Evolutionary conservation across 1,140 invertebrate genomes (phyloP).

Genomic region (Campoletis sonorensis): DNA sequence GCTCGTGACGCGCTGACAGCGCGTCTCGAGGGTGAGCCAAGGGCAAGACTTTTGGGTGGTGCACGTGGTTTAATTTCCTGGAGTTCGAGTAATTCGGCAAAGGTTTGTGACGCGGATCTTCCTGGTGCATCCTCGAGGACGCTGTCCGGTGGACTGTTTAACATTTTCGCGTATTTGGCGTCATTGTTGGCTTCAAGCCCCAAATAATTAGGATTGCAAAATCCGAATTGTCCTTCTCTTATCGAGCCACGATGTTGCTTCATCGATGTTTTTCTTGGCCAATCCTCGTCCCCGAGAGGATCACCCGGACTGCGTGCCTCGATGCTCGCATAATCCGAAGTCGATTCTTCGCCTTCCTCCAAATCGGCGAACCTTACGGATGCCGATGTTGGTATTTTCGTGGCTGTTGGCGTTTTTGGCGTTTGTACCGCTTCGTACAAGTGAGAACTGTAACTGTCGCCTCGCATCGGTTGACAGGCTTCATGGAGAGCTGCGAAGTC

Average conservation of each 20-base stretch:
- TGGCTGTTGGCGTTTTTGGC: slow-evolving; percentile 78
- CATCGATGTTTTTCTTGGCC: slow-evolving; percentile 70
- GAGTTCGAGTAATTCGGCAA: slow-evolving; percentile 71
- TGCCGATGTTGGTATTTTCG: slow-evolving; percentile 81
- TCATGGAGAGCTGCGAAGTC: slow-evolving; percentile 75
- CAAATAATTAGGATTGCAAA: slow-evolving; percentile 86
- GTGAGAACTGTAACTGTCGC: slow-evolving; percentile 80
- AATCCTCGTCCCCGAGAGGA: slow-evolving; percentile 75
- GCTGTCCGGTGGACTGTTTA: slow-evolving; percentile 78
- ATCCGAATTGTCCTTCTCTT: slow-evolving; percentile 79
- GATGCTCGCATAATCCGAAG: slow-evolving; percentile 87
- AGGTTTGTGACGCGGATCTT: slow-evolving; percentile 73
- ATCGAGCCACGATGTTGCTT: slow-evolving; percentile 66
- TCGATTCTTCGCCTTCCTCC: slow-evolving; percentile 82
- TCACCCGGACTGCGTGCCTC: slow-evolving; percentile 79
- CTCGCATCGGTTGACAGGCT: slow-evolving; percentile 75
- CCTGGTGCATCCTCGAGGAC: slow-evolving; percentile 76
- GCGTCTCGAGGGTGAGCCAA: slow-evolving; percentile 72
- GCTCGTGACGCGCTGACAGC: slow-evolving; percentile 75
- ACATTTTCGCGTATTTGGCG: slow-evolving; percentile 73
- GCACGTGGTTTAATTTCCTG: slow-evolving; percentile 71
- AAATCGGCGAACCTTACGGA: slow-evolving; percentile 80
- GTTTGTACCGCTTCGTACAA: slow-evolving; percentile 78
- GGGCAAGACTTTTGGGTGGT: slow-evolving; percentile 72
- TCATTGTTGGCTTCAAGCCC: slow-evolving; percentile 79